phyloP scores from a whole-genome alignment of 2,113 vertebrate species.

The Actinemys pallida region DNA sequence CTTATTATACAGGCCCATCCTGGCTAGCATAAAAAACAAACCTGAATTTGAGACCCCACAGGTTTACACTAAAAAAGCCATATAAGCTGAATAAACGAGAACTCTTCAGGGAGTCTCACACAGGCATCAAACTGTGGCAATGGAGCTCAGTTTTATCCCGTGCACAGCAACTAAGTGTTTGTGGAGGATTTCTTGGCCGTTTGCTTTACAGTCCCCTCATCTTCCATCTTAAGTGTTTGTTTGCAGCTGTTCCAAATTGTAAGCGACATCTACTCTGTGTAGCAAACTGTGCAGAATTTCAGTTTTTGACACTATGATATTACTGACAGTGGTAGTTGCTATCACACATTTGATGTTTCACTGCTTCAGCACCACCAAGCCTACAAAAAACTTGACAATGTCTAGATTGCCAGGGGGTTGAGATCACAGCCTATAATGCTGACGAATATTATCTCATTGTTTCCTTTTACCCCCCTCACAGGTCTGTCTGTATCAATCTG shows the following conservation, averaged over 20 bases:
- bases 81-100: not conserved
- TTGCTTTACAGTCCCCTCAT: not conserved
- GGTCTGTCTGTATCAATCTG: not conserved
- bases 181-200: not conserved
- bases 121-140: not conserved
- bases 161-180: not conserved
- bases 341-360: not conserved
- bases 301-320: rapidly evolving
- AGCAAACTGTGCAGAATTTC: not conserved
- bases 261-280: not conserved
- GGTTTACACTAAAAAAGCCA: not conserved
- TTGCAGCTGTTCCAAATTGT: not conserved
- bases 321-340: not conserved
- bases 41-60: not conserved
- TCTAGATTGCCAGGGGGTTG: not conserved
- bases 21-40: not conserved
- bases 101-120: not conserved
- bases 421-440: not conserved
- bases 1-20: not conserved
- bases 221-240: not conserved
- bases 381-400: not conserved
- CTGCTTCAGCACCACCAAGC: not conserved
- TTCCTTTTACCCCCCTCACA: not conserved
- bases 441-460: not conserved
- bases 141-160: not conserved